phyloP scores from a whole-genome alignment of 2,888 invertebrate species.

The Asteroscopus sphinx region DNA sequence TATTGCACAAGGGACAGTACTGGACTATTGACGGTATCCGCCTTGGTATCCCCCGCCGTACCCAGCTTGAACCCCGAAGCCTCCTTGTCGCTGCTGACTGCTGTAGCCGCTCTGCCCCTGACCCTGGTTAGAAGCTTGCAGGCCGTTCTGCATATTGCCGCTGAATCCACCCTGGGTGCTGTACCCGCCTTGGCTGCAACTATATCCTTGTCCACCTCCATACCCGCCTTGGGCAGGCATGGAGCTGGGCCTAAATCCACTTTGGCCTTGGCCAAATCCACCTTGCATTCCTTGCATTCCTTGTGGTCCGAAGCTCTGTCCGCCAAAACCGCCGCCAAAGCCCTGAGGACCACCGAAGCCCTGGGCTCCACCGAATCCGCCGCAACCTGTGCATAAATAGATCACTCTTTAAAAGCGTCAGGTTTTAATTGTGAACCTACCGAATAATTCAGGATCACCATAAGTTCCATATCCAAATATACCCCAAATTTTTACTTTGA shows the following conservation, averaged over 20 bases:
- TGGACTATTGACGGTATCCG: conserved; percentile 47
- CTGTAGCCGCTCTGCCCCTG: conserved; percentile 45
- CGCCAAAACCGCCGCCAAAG: conserved; percentile 44
- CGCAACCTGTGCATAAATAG: conserved; percentile 28
- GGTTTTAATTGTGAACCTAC: not conserved
- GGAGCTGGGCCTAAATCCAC: conserved; percentile 32
- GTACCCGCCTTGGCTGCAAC: conserved; percentile 25
- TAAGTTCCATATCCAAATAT: no score
- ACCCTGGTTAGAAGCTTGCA: conserved; percentile 35
- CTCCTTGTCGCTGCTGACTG: conserved; percentile 38
- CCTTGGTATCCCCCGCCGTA: conserved; percentile 47
- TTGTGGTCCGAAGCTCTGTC: conserved; percentile 36
- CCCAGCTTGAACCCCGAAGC: conserved; percentile 38
- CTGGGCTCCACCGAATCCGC: conserved; percentile 46
- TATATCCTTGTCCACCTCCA: conserved; percentile 29
- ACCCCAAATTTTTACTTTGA: no score
- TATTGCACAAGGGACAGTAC: conserved; percentile 36
- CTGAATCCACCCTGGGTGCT: conserved; percentile 32
- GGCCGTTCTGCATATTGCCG: conserved; percentile 42
- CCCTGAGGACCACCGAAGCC: conserved; percentile 46
- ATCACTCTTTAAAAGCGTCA: not conserved
- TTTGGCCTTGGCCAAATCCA: conserved; percentile 28
- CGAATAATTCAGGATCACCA: no score
- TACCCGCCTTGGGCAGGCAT: conserved; percentile 43
- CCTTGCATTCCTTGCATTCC: conserved; percentile 49